phyloP scores from a whole-genome alignment of 2,797 vertebrate genomes.

The Pipistrellus pipistrellus region DNA sequence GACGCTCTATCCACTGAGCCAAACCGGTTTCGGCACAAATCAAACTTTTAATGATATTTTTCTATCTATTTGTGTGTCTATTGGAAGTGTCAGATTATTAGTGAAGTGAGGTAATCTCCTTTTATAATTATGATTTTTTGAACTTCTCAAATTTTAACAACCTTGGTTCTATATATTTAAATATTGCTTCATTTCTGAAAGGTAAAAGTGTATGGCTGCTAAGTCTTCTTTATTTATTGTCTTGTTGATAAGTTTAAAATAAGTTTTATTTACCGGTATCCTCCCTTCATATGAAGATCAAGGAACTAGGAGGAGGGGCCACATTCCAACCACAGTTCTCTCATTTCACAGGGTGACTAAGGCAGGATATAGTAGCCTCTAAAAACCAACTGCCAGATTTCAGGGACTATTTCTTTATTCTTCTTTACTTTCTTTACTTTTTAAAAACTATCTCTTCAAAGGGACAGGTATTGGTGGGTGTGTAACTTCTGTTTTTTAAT shows the following conservation, averaged over 20 bases:
- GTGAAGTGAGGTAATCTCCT: not conserved
- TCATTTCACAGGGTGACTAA: constrained; percentile 24
- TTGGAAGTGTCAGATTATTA: not conserved
- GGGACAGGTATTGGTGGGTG: constrained; percentile 44
- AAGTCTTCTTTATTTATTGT: not conserved
- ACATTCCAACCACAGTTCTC: not conserved
- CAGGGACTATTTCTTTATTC: constrained; percentile 49
- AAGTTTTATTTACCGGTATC: constrained; percentile 5
- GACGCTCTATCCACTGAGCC: no score
- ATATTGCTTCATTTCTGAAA: constrained; percentile 50
- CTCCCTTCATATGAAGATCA: constrained; percentile 13
- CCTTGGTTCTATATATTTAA: constrained; percentile 35
- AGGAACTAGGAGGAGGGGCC: not conserved
- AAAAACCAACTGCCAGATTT: constrained; percentile 59
- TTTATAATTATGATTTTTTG: constrained; percentile 41
- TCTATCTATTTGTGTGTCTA: not conserved
- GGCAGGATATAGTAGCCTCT: constrained; percentile 53
- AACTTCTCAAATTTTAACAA: constrained; percentile 48
- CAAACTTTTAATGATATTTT: constrained; percentile 25
- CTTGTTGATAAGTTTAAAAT: constrained; percentile 26
- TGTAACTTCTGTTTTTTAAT: constrained; percentile 64
- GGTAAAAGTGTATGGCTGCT: constrained; percentile 12
- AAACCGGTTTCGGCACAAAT: not conserved
- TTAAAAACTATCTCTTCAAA: constrained; percentile 32
- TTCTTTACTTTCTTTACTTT: not conserved